Percentiles rank a stretch among this genome's conserved stretches.
Evolutionary conservation across 1,140 invertebrate genomes (phyloP).

Genomic region (Drosophila trapezifrons): DNA sequence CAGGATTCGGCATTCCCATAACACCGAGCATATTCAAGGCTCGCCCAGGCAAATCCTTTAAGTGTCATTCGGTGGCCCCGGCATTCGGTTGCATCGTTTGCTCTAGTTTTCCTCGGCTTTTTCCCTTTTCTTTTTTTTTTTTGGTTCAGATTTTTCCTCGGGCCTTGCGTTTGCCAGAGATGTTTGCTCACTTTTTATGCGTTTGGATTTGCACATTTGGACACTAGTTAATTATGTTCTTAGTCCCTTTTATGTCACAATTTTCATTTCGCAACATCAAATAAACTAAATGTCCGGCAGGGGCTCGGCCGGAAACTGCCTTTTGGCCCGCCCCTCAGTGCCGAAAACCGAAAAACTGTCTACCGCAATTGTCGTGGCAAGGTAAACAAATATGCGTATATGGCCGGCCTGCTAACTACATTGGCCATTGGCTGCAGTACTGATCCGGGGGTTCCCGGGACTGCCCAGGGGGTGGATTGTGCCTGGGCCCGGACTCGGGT

Average conservation of each 20-base stretch:
- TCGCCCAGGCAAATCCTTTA: slow-evolving; percentile 68
- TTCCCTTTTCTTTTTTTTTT: slow-evolving; percentile 1
- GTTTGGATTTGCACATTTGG: slow-evolving; percentile 79
- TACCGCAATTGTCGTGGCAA: slow-evolving; percentile 80
- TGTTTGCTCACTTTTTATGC: slow-evolving; percentile 74
- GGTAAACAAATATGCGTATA: slow-evolving; percentile 78
- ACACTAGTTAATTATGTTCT: slow-evolving; percentile 82
- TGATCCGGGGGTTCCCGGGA: slow-evolving; percentile 25
- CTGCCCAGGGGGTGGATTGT: slow-evolving; percentile 23
- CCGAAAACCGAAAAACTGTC: slow-evolving; percentile 30
- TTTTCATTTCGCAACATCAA: slow-evolving; percentile 82
- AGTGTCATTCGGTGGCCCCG: slow-evolving; percentile 67
- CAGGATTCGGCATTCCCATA: slow-evolving; percentile 38
- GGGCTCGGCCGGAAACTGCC: slow-evolving; percentile 29
- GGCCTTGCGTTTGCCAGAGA: slow-evolving; percentile 1
- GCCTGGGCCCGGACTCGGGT: slow-evolving; percentile 11
- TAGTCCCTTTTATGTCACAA: slow-evolving; percentile 83
- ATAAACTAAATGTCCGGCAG: slow-evolving; percentile 75
- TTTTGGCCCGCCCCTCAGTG: slow-evolving; percentile 6
- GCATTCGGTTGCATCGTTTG: slow-evolving; percentile 47
- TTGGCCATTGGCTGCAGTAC: slow-evolving; percentile 72
- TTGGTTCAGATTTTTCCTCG: slow-evolving; percentile 13
- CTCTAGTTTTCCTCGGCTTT: slow-evolving; percentile 22
- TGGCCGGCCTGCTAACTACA: slow-evolving; percentile 67
- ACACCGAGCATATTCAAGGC: slow-evolving; percentile 62